These are phyloP conservation scores for Lacerta bilineata DNA, from an alignment of 2,797 vertebrate genomes.

Conservation along the genomic window DNA sequence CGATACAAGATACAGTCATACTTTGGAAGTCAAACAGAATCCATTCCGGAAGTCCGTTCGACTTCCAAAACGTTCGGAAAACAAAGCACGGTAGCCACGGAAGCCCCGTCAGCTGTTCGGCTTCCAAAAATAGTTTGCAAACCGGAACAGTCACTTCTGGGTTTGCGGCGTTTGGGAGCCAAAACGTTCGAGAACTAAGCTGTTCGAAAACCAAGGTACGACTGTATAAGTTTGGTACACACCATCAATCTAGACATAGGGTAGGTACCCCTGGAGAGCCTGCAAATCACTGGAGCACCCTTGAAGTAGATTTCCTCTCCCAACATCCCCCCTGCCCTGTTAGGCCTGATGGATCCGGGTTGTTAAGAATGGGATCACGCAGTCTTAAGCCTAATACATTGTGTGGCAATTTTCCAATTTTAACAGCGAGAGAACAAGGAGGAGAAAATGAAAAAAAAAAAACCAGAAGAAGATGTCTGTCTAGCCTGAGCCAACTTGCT, in stretches of 20 bases:
- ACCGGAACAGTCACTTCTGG: too few species aligned
- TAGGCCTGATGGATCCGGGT: slow-evolving; percentile 25
- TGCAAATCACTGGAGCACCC: neutral
- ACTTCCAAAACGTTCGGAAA: too few species aligned
- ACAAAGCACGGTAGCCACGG: too few species aligned
- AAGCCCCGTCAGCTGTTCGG: too few species aligned
- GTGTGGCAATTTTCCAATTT: slow-evolving; percentile 67
- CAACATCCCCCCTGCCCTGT: neutral
- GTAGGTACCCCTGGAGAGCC: neutral
- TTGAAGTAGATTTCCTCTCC: neutral
- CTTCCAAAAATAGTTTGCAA: too few species aligned
- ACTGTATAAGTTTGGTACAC: too few species aligned
- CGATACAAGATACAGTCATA: too few species aligned
- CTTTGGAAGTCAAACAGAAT: too few species aligned
- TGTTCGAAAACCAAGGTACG: too few species aligned
- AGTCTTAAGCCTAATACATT: slow-evolving; percentile 78
- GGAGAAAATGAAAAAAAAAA: neutral
- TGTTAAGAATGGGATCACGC: slow-evolving; percentile 76
- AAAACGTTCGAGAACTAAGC: too few species aligned
- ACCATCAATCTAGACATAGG: neutral
- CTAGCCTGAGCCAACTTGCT: slow-evolving; percentile 78
- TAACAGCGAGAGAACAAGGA: slow-evolving; percentile 48
- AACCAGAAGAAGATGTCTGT: slow-evolving; percentile 75
- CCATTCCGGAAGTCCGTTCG: too few species aligned
- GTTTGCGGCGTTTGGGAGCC: too few species aligned